Conservation (phyloP, 2,797 vertebrate genomes). For the Coendou prehensilis region DNA sequence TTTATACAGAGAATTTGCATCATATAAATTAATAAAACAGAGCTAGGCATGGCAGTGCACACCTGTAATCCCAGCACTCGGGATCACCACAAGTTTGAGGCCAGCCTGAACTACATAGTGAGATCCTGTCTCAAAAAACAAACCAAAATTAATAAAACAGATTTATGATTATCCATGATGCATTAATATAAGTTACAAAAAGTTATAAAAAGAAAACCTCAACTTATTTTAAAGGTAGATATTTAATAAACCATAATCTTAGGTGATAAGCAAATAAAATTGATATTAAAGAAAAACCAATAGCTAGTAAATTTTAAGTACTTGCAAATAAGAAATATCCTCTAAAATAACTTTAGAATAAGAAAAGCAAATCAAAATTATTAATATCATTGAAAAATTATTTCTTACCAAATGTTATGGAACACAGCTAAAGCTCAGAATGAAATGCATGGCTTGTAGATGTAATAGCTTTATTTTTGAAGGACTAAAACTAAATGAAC, state of each 20-base stretch:
- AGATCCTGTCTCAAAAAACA: neutral
- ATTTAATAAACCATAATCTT: constrained; percentile 20
- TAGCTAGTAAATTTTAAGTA: constrained; percentile 32
- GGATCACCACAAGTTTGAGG: neutral
- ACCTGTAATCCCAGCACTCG: neutral
- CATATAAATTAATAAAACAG: neutral
- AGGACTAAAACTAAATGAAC: neutral
- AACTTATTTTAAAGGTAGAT: constrained; percentile 44
- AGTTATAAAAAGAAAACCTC: neutral
- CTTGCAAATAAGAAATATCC: neutral
- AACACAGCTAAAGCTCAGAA: constrained; percentile 8
- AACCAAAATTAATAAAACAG: neutral
- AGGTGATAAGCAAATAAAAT: constrained; percentile 45
- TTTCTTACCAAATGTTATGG: neutral
- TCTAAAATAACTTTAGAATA: constrained; percentile 7
- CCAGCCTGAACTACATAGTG: neutral
- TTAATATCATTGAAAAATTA: neutral
- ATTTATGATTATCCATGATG: neutral
- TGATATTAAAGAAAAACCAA: constrained; percentile 39
- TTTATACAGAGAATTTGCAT: neutral
- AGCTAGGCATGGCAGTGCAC: neutral
- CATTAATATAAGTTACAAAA: neutral
- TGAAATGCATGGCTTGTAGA: neutral
- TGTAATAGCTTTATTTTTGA: neutral
- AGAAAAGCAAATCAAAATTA: constrained; percentile 20